These are phyloP conservation scores for Ommatoiulus sabulosus DNA, from an alignment of 2,888 invertebrate genomes.

Conservation along the genomic window DNA sequence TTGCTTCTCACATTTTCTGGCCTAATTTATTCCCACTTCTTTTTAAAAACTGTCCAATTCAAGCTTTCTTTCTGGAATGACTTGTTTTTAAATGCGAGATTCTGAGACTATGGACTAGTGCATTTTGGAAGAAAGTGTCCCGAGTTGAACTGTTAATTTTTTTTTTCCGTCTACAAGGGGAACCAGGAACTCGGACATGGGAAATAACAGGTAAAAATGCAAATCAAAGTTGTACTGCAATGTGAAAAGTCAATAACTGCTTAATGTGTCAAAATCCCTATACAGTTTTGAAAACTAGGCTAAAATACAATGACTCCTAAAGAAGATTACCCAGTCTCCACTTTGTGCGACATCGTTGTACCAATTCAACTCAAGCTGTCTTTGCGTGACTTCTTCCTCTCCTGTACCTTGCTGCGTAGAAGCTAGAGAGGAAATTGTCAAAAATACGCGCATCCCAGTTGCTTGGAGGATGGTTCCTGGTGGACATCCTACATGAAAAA, in stretches of 20 bases:
- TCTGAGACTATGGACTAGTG: not conserved
- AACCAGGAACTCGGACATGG: not conserved
- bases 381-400: conserved; percentile 59
- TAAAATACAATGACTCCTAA: not conserved
- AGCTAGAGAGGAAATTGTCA: conserved; percentile 63
- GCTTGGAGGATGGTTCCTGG: conserved; percentile 27
- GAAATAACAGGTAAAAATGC: too few relatives aligned
- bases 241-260: not conserved
- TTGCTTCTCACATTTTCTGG: not conserved
- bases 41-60: too few relatives aligned
- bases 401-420: not conserved
- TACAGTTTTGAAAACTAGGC: not conserved
- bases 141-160: not conserved
- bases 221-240: too few relatives aligned
- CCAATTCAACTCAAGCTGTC: conserved; percentile 62
- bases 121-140: not conserved
- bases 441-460: conserved; percentile 60
- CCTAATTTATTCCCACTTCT: too few relatives aligned
- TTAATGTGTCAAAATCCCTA: not conserved
- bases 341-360: conserved; percentile 59
- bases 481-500: conserved; percentile 41
- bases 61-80: not conserved
- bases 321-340: conserved; percentile 61
- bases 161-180: too few relatives aligned
- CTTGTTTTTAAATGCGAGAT: not conserved